Conservation (phyloP, 2,113 vertebrate species). For the Acanthisitta chloris region DNA sequence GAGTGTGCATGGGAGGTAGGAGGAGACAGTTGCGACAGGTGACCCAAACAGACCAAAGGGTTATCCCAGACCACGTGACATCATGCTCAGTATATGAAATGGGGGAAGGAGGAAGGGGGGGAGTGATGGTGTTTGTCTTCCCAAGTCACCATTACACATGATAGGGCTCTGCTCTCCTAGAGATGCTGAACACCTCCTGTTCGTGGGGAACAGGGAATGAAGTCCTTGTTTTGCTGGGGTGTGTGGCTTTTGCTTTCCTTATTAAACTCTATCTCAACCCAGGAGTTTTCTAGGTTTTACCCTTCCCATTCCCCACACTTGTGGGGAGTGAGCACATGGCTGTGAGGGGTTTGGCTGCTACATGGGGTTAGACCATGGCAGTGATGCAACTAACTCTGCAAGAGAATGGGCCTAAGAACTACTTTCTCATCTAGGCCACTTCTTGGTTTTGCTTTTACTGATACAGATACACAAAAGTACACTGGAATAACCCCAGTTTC, state of each 20-base stretch:
- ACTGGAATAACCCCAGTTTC: neutral
- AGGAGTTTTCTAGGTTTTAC: neutral
- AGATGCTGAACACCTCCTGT: neutral
- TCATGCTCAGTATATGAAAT: no score
- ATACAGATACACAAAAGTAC: neutral
- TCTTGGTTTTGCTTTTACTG: neutral
- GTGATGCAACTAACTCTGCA: neutral
- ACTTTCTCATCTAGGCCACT: neutral
- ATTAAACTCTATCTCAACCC: neutral
- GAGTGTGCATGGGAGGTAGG: neutral
- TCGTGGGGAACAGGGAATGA: neutral
- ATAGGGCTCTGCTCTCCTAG: neutral
- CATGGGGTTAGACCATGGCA: neutral
- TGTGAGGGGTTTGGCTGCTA: neutral
- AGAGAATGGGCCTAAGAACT: neutral
- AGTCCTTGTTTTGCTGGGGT: neutral
- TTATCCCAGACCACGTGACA: neutral
- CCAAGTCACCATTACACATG: rapidly evolving
- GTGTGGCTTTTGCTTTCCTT: neutral
- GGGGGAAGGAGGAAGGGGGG: neutral
- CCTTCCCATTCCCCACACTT: neutral
- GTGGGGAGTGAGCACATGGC: neutral
- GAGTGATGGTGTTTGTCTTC: neutral
- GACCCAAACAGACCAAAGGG: neutral
- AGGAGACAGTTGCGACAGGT: neutral